phyloP scores from a whole-genome alignment of 2,797 vertebrate species.

The Lates japonicus region DNA sequence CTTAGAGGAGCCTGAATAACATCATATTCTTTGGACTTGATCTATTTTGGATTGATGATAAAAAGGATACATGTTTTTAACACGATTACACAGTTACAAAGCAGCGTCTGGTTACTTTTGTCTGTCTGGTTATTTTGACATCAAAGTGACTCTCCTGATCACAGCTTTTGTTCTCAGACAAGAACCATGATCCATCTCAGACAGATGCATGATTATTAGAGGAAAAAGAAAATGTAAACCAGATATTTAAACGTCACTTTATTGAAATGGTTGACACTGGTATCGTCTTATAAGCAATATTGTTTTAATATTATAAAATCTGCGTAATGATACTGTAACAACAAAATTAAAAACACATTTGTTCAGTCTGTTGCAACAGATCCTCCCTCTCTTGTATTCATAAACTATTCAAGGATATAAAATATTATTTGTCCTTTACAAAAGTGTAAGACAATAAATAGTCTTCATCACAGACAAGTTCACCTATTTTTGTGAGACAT shows the following conservation, averaged over 20 bases:
- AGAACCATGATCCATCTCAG: conserved; percentile 23
- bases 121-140: conserved; percentile 34
- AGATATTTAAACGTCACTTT: conserved; percentile 30
- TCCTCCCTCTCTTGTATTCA: background rate
- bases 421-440: conserved; percentile 5
- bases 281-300: background rate
- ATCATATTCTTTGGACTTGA: conserved; percentile 17
- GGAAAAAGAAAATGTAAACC: conserved; percentile 26
- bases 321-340: background rate
- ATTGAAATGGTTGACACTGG: conserved; percentile 1
- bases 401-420: background rate
- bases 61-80: conserved; percentile 31
- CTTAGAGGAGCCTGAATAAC: conserved; percentile 1
- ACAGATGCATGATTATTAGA: conserved; percentile 1
- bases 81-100: conserved; percentile 31
- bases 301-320: conserved; percentile 9
- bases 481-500: background rate
- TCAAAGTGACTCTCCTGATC: conserved; percentile 37
- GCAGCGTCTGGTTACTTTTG: conserved; percentile 42
- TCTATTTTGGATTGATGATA: conserved; percentile 20
- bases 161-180: conserved; percentile 34
- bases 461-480: background rate
- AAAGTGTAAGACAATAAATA: conserved; percentile 3
- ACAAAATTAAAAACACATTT: conserved; percentile 15
- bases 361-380: background rate